phyloP scores from a whole-genome alignment of 2,888 invertebrate species.

The Tipula vernalis region DNA sequence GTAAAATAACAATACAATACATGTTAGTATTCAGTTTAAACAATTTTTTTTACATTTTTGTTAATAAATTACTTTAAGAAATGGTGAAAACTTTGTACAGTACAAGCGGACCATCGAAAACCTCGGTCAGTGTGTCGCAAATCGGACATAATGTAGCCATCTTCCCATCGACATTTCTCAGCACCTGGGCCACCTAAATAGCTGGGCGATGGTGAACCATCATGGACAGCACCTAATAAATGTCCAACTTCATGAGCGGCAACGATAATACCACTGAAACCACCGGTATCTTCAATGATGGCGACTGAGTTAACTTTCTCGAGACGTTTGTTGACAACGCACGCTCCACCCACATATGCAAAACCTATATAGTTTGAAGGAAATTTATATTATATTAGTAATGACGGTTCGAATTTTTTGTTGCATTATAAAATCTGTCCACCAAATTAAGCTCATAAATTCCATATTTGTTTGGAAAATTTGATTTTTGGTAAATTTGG shows the following conservation, averaged over 20 bases:
- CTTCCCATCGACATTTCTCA: slow-evolving; percentile 90
- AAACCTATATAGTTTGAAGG: slow-evolving; percentile 50
- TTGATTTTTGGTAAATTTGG: background rate
- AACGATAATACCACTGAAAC: slow-evolving; percentile 91
- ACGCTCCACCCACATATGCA: slow-evolving; percentile 91
- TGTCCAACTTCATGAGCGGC: slow-evolving; percentile 95
- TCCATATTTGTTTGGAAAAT: background rate
- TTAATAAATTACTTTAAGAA: slow-evolving; percentile 63
- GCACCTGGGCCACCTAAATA: slow-evolving; percentile 91
- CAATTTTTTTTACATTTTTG: slow-evolving; percentile 12
- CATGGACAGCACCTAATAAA: slow-evolving; percentile 95
- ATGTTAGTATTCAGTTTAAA: too few relatives aligned
- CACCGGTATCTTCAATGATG: slow-evolving; percentile 92
- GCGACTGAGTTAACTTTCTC: slow-evolving; percentile 95
- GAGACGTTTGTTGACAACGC: slow-evolving; percentile 86
- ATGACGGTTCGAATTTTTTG: background rate
- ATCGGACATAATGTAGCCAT: slow-evolving; percentile 93
- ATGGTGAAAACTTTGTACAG: slow-evolving; percentile 86
- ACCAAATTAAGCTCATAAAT: slow-evolving; percentile 15
- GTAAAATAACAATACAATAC: slow-evolving; percentile 24
- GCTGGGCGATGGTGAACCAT: slow-evolving; percentile 88
- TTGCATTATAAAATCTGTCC: slow-evolving; percentile 12
- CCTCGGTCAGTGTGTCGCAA: slow-evolving; percentile 87
- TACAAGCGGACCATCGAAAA: slow-evolving; percentile 89
- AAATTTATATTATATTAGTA: background rate